Conservation (phyloP, 2,888 invertebrate species). For the Amitus sp. region DNA sequence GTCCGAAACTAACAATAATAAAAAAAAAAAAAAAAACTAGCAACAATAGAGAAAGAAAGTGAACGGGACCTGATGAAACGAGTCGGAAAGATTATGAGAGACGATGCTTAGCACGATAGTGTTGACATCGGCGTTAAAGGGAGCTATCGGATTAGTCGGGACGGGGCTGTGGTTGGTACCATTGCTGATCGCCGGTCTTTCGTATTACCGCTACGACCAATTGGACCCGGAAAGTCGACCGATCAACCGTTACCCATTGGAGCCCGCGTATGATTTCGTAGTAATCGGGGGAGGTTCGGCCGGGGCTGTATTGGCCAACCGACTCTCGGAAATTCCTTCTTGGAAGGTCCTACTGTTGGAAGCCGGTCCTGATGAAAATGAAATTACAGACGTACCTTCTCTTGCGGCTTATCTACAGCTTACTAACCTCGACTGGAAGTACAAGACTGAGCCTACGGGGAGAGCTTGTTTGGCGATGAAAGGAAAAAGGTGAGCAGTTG, state of each 20-base stretch:
- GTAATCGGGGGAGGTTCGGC: constrained; percentile 90
- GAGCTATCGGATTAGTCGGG: constrained; percentile 78
- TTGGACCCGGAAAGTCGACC: constrained; percentile 84
- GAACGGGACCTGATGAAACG: constrained; percentile 1
- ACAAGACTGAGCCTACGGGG: constrained; percentile 86
- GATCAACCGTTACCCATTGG: constrained; percentile 74
- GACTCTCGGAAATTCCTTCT: constrained; percentile 78
- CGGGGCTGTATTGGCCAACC: constrained; percentile 87
- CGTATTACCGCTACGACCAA: constrained; percentile 82
- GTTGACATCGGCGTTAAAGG: constrained; percentile 80
- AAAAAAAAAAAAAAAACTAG: no score
- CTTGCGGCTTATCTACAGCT: constrained; percentile 87
- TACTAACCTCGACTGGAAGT: constrained; percentile 88
- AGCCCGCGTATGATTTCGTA: constrained; percentile 85
- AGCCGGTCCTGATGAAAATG: constrained; percentile 89
- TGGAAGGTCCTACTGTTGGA: constrained; percentile 85
- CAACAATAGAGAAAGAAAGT: constrained; percentile 9
- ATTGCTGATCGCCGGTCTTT: constrained; percentile 81
- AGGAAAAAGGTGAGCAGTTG: constrained; percentile 71
- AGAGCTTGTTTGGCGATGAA: constrained; percentile 86
- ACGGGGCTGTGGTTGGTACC: constrained; percentile 88
- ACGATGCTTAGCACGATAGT: constrained; percentile 82
- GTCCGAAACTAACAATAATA: constrained; percentile 13
- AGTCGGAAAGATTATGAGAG: constrained; percentile 43
- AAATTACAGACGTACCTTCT: constrained; percentile 88